Evolutionary conservation across 2,888 invertebrate species (phyloP), one percentile per base, ranked within the genome.

Genomic region (Sarcophaga caerulescens): DNA sequence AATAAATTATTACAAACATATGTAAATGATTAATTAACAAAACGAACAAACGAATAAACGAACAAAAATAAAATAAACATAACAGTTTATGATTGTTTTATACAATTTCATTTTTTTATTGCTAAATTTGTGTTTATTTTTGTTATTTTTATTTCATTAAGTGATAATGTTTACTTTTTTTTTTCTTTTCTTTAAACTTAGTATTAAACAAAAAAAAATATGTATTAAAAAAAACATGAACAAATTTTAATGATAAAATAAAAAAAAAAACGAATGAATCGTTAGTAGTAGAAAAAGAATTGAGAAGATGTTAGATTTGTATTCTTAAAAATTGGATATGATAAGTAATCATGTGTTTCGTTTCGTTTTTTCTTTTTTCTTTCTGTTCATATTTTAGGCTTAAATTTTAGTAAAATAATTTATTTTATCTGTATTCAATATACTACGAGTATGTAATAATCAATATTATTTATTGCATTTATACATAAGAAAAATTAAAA

Each of bases 1-100:
- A n/a, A 23, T 21, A 74, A 80, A 59, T 69, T 75, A 75, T 45
- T 45, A 65, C 69, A 78, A 62, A 79, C 69, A 73, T 66, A n/a
- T n/a, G n/a, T 35, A 82, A 75, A 81, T 35, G 47, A 74, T 60
- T 75, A 81, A 70, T 69, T 78, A 59, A 71, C 47, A 59, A 76
- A 59, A 80, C 52, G 35, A 84, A 65, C 23, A 63, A 70, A 52
- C 19, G 65, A 19, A 35, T 35, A 80, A 59, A 80, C 52, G 35
- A 57, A 84, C 21, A 69, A 63, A 74, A 85, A 77, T 73, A 76
- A 25, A 84, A 80, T 71, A 85, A 77, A 78, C 73, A 79, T 84
- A 57, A 75, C 59, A 45, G 25, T 80, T 81, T 78, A 74, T 74
- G 70, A 81, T 81, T 81, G 84, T 71, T 81, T 73, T 78, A 80